Evolutionary conservation across 2,888 invertebrate genomes (phyloP), one percentile per base, ranked within the genome.

Genomic region (Euzophera pinguis): DNA sequence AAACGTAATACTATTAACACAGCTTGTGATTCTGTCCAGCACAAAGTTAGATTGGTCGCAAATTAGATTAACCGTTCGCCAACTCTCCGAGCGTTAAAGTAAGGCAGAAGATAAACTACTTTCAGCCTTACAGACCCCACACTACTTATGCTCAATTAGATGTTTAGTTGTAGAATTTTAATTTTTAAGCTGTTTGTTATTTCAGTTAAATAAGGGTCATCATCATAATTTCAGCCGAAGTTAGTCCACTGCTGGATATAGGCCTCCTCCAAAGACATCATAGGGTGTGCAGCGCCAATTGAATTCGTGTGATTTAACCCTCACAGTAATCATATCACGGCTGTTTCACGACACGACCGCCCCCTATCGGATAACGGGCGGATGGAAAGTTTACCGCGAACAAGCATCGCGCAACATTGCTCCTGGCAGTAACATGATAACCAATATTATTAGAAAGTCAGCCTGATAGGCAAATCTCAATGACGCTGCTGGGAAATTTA

Each of bases 361-460:
- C 32, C 45, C 45, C 29, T 32, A 32, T 45, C 45, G 45, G 45
- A 16, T 34, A 45, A 32, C 32, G 1, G 45, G n/a, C 45, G 45
- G 45, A 32, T 45, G 45, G 45, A 45, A 45, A 45, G 45, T 45
- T 6, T 27, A 29, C 29, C 14, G 32, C 27, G 42, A 12, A 2
- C 42, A 45, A 10, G 16, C 13, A 32, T 5, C 29, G 16, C 41
- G 32, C 32, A 16, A 32, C 32, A 16, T 16, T 12, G 45, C 45
- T 45, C 45, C 45, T 45, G 45, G 45, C 45, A 13, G 43, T 13
- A 32, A 45, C 45, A 14, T 45, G 29, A 45, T 16, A 32, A 45
- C 45, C 45, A 32, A 45, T 45, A 45, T 45, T 34, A 45, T 45
- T 32, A 45, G 45, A 45, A 45, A 45, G 45, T 32, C 12, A 2